phyloP scores from a whole-genome alignment of 2,888 invertebrate genomes.

The Epinotia ramella region DNA sequence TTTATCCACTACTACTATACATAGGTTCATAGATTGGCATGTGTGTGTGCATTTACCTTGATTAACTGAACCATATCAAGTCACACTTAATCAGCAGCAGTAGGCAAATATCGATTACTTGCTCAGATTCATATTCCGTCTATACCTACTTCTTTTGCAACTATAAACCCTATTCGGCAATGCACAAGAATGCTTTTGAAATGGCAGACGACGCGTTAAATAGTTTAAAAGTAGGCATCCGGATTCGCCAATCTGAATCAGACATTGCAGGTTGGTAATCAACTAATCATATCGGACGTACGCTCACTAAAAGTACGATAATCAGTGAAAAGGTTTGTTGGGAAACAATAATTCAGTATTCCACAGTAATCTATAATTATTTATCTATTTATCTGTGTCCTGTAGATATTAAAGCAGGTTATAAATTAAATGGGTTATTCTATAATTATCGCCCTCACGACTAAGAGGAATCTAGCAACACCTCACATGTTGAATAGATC shows the following conservation, averaged over 20 bases:
- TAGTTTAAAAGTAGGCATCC: background rate
- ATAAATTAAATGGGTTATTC: too few species aligned
- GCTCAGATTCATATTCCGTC: background rate
- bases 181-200: background rate
- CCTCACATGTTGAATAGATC: too few species aligned
- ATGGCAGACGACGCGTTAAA: background rate
- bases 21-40: background rate
- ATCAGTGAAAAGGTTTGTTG: background rate
- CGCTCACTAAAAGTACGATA: background rate
- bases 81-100: background rate
- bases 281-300: background rate
- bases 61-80: background rate
- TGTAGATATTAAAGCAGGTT: too few species aligned
- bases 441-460: too few species aligned
- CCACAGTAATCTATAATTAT: too few species aligned
- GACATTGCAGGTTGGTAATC: too few species aligned
- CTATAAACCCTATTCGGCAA: background rate
- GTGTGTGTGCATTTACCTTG: background rate
- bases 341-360: background rate
- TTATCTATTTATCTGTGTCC: too few species aligned
- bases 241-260: conserved; percentile 4
- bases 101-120: background rate
- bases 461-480: too few species aligned
- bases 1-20: background rate
- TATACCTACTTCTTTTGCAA: background rate